Evolutionary conservation across 2,888 invertebrate genomes (phyloP).

Genomic region (Anthophora plumipes): DNA sequence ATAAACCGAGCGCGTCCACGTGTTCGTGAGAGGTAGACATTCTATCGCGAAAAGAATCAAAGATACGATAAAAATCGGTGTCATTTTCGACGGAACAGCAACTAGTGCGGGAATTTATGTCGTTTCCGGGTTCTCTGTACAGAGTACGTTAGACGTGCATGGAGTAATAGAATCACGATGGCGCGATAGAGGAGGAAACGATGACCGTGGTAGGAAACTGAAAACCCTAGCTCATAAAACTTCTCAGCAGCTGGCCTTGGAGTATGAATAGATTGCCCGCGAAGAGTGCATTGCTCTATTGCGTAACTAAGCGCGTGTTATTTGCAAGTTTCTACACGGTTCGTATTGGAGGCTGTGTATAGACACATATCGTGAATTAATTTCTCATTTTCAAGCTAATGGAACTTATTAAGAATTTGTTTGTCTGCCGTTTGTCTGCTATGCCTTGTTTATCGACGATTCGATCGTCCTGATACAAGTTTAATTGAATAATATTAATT

Average conservation of each 20-base stretch:
- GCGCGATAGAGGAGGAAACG: constrained; percentile 49
- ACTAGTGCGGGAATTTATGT: constrained; percentile 13
- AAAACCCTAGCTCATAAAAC: constrained; percentile 57
- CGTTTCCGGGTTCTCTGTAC: constrained; percentile 51
- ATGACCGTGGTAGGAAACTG: constrained; percentile 62
- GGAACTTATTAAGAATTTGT: constrained; percentile 32
- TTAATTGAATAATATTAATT: neutral
- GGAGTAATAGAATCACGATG: constrained; percentile 42
- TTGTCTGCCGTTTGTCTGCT: neutral
- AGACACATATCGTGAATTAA: constrained; percentile 21
- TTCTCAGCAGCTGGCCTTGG: constrained; percentile 78
- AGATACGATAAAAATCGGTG: constrained; percentile 30
- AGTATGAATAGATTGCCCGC: constrained; percentile 79
- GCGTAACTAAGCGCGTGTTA: constrained; percentile 76
- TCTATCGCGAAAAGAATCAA: neutral
- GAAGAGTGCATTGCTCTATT: constrained; percentile 83
- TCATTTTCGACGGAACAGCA: constrained; percentile 9
- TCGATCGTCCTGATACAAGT: no score
- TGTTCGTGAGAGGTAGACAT: neutral
- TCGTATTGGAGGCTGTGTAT: neutral
- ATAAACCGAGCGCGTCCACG: neutral
- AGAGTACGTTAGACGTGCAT: constrained; percentile 51
- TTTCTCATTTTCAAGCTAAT: constrained; percentile 37
- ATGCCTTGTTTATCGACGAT: no score
- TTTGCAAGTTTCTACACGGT: constrained; percentile 68